Evolutionary conservation across 2,888 invertebrate genomes (phyloP), one percentile per base, ranked within the genome.

Genomic region (Lamellibrachia satsuma): DNA sequence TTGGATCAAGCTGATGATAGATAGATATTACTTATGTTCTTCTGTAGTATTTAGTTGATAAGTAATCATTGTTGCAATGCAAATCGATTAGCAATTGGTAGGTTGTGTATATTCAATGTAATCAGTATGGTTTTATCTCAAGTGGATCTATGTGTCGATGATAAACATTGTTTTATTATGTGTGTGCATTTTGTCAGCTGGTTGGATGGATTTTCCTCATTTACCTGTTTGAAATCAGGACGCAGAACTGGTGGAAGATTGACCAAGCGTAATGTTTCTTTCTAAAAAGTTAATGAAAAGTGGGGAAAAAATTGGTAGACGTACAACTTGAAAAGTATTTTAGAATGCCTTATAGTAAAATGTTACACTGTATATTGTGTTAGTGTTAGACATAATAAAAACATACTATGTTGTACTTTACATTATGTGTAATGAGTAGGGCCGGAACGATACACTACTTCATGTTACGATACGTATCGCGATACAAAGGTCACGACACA

Each of bases 351-450:
- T 75, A 22, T 6, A 75, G 22, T 15, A 75, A 75, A 11, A 75
- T 75, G 75, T 75, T 75, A 6, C 75, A n/a, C 75, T 75, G 75
- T 75, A 75, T 75, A 75, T 75, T 75, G 75, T 75, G 75, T 75
- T 75, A 75, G 75, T 75, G 75, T 75, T 75, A 75, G 75, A 75
- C 11, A 75, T 75, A 75, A 75, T 75, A 75, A 75, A 75, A 75
- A 75, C 15, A 75, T 75, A 15, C 75, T n/a, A 75, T 75, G 75
- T 75, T 75, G 75, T 75, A 75, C 15, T 11, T 75, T 75, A 75
- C 75, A 1, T 75, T 22, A 1, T 75, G 15, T 75, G 15, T 75
- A 75, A 15, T 39, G 39, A 39, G 39, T 39, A 39, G 39, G 0
- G 39, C 39, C 39, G 39, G 39, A 39, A 39, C 0, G 39, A 39